Conservation (phyloP, 1,140 invertebrate genomes). For the Ceratina australensis region DNA sequence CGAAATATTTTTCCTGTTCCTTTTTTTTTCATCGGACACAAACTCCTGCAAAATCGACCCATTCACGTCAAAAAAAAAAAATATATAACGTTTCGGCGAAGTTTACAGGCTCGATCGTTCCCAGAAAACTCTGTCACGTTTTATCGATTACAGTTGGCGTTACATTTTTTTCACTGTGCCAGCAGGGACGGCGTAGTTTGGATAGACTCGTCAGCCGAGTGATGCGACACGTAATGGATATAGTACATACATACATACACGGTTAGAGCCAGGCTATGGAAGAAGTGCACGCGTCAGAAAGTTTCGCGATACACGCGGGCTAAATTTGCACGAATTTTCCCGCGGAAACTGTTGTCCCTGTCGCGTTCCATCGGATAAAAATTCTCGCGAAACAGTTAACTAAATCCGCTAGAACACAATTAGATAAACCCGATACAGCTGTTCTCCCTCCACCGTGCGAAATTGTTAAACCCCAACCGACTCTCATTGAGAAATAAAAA, state of each 20-base stretch:
- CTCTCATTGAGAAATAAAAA: no score
- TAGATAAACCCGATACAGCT: no score
- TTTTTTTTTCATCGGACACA: no score
- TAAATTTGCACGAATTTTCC: neutral
- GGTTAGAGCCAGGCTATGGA: neutral
- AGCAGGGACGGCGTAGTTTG: neutral
- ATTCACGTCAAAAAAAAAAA: neutral
- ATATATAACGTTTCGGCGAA: neutral
- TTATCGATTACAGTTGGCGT: neutral
- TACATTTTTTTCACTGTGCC: neutral
- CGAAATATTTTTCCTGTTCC: no score
- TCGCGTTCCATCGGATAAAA: neutral
- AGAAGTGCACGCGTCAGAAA: constrained; percentile 1
- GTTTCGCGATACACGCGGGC: neutral
- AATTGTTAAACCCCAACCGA: no score
- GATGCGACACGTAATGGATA: neutral
- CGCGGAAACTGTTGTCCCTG: neutral
- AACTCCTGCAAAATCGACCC: neutral
- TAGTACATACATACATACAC: no score
- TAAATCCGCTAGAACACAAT: neutral
- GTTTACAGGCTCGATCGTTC: neutral
- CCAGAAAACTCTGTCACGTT: neutral
- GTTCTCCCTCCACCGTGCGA: no score
- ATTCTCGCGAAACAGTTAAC: neutral
- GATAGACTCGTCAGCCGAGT: constrained; percentile 1